Base-by-base conservation (phyloP, 2,113 vertebrate species). In the Bufo gargarizans region DNA sequence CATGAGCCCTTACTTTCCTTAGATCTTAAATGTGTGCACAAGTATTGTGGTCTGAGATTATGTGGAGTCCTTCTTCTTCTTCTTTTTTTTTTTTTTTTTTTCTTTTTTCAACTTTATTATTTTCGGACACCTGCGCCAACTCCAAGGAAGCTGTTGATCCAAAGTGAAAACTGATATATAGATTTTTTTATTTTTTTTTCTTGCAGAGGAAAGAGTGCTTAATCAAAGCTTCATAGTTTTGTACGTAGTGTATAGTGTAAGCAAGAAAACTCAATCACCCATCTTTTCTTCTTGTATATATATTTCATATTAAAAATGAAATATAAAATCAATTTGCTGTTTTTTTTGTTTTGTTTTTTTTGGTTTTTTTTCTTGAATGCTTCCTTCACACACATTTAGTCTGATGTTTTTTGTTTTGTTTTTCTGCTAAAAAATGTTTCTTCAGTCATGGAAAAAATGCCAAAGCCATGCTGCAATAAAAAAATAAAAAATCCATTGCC, bases 161-260 rank as follows among this genome's bases (percentile, higher is more conserved):
- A 78, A 33, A 86, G 47, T 83, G 43, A 83, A 84, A 69, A 84
- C 63, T 71, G 63, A 82, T 49, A 55, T 17, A 74, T 63, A 67
- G n/a, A n/a, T n/a, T n/a, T 22, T 22, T 4, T n/a, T 84, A 33
- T 74, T 53, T 72, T 59, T 59, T 61, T 77, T 78, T 78, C 13
- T 78, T 33, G 58, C 72, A 71, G 56, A 69, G 47, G 47, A 56
- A 50, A 88, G 65, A 13, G 20, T 19, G 69, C n/a, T 88, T 77
- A 13, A 76, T 77, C 74, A 6, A 88, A 83, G 87, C 87, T 84
- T 83, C 59, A 56, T 82, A 76, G 58, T 67, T 88, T 82, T 87
- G 17, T 83, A 88, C 77, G 58, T 72, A 88, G 80, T 82, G 86
- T 61, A 88, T 58, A 82, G 55, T 77, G 55, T 45, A 65, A 79